phyloP scores from a whole-genome alignment of 1,140 invertebrate species.

The Lepidotrigona ventralis region DNA sequence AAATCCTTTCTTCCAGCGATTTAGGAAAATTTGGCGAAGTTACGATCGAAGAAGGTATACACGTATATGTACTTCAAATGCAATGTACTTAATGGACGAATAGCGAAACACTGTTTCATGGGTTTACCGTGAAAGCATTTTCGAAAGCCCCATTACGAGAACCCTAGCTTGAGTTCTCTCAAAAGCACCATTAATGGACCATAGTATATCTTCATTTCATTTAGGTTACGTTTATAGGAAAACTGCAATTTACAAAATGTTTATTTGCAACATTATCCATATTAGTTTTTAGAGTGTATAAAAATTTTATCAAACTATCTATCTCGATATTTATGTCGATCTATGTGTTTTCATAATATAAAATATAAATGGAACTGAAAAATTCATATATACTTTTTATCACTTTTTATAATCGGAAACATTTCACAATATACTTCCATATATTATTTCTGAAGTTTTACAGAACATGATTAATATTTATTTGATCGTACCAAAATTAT shows the following conservation, averaged over 20 bases:
- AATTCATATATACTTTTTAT: too few relatives aligned
- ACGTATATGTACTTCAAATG: constrained; percentile 26
- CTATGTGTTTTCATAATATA: not conserved
- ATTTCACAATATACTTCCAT: not conserved
- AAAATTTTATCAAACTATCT: not conserved
- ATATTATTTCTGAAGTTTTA: too few relatives aligned
- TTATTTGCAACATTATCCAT: not conserved
- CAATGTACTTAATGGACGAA: constrained; percentile 45
- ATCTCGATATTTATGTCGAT: not conserved
- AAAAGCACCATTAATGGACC: constrained; percentile 42
- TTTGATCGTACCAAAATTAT: too few relatives aligned
- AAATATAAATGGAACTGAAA: not conserved
- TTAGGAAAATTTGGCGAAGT: constrained; percentile 6
- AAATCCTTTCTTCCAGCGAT: not conserved
- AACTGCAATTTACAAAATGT: not conserved
- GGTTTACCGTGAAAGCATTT: constrained; percentile 47
- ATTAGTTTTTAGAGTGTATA: not conserved
- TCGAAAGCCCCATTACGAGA: constrained; percentile 44
- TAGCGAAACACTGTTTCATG: constrained; percentile 44
- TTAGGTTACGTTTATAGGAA: constrained; percentile 5
- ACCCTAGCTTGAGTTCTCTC: constrained; percentile 24
- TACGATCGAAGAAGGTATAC: constrained; percentile 23
- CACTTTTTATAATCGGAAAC: not conserved
- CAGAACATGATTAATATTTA: too few relatives aligned
- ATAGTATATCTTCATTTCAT: constrained; percentile 39